A percentile compares a stretch with the other conserved stretches of the same genome.
Evolutionary conservation across 2,888 invertebrate genomes (phyloP).

Genomic region (Noctua comes): DNA sequence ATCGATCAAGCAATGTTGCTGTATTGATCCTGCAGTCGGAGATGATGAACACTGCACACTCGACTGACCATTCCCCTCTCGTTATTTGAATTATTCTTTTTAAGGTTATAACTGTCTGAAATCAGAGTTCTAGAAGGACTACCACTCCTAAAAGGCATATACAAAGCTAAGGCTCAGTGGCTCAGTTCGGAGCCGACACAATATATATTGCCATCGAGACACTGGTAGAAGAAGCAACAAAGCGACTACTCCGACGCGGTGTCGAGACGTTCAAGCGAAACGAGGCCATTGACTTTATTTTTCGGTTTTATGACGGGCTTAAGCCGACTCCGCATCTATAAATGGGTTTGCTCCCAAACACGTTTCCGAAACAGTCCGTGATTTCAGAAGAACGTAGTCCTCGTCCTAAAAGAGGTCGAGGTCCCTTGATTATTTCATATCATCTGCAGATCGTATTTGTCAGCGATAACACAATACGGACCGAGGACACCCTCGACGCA

Average conservation of each 20-base stretch:
- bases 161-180: neutral
- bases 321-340: neutral
- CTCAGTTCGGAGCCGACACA: neutral
- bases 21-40: neutral
- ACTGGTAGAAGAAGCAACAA: neutral
- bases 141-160: neutral
- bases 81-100: neutral
- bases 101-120: neutral
- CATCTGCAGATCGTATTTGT: neutral
- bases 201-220: neutral
- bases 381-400: neutral
- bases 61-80: neutral
- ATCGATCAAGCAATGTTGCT: neutral
- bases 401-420: conserved; percentile 7
- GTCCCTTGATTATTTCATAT: neutral
- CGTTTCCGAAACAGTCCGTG: neutral
- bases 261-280: neutral
- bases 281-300: neutral
- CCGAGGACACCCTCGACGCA: conserved; percentile 13
- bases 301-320: neutral
- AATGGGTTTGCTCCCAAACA: neutral
- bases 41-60: neutral
- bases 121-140: neutral
- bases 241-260: neutral
- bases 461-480: conserved; percentile 12